Percentiles rank a stretch among this genome's conserved stretches.
These are phyloP conservation scores for Poicephalus meyeri DNA, from an alignment of 2,113 vertebrate species.

Conservation along the genomic window DNA sequence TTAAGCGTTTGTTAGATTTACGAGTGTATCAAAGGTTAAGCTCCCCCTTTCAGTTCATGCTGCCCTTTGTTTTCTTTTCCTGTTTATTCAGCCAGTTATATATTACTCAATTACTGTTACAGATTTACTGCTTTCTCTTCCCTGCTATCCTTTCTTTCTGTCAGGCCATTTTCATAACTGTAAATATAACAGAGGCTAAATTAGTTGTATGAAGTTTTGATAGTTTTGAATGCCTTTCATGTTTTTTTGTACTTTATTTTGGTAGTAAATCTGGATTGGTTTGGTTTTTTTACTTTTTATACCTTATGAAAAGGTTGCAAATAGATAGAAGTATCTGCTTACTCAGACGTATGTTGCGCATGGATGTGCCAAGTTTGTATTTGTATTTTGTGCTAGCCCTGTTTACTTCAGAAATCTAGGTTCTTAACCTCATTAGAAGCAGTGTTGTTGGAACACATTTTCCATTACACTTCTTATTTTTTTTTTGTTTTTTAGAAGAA, in stretches of 20 bases:
- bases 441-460: background rate
- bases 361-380: background rate
- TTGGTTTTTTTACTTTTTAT: background rate
- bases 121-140: constrained; percentile 55
- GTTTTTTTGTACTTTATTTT: background rate
- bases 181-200: background rate
- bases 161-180: background rate
- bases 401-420: background rate
- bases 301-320: background rate
- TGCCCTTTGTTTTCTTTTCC: constrained; percentile 62
- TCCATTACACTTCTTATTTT: background rate
- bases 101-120: constrained; percentile 63
- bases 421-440: background rate
- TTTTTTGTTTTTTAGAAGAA: background rate
- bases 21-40: constrained; percentile 67
- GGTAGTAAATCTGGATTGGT: background rate
- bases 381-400: background rate
- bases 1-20: constrained; percentile 50
- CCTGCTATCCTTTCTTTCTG: background rate
- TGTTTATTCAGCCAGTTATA: constrained; percentile 66
- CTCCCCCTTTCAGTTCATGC: constrained; percentile 46
- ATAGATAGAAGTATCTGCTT: background rate
- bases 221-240: background rate
- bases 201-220: background rate
- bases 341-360: background rate